Percentiles rank a stretch among this genome's conserved stretches.
These are phyloP conservation scores for Oreocharis arfaki DNA, from an alignment of 2,113 vertebrate genomes.

Conservation along the genomic window DNA sequence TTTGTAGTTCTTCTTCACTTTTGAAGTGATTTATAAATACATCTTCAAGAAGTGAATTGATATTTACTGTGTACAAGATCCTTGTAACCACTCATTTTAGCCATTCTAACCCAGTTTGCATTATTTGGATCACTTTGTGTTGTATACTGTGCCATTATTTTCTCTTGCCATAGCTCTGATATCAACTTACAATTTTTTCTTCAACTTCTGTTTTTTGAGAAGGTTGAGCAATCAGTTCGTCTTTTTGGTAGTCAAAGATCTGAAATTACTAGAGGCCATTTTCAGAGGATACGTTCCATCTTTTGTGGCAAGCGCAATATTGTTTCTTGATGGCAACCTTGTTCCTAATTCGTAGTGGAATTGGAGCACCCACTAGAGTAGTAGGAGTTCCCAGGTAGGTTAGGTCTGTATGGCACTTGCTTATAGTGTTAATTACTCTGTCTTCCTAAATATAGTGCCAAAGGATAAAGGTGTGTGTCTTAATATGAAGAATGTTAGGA, in stretches of 20 bases:
- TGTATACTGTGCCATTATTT: neutral
- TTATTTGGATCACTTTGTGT: neutral
- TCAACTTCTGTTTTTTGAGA: neutral
- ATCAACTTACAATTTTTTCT: neutral
- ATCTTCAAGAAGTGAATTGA: neutral
- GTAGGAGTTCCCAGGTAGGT: neutral
- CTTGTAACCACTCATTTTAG: neutral
- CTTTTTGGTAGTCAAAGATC: neutral
- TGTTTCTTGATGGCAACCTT: neutral
- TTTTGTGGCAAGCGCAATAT: neutral
- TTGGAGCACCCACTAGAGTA: neutral
- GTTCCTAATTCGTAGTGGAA: neutral
- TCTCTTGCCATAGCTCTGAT: neutral
- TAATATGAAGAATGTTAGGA: neutral
- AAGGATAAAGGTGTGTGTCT: neutral
- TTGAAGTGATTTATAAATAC: neutral
- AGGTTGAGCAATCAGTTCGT: neutral
- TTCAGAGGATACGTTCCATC: neutral
- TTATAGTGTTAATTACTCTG: neutral
- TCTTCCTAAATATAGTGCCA: neutral
- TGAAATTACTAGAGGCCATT: neutral
- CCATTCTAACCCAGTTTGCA: neutral
- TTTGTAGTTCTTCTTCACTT: neutral
- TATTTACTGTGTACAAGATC: neutral
- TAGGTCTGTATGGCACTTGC: neutral